Evolutionary conservation across 92 coral and sea anemone species (phyloP), one percentile per base, ranked within the genome.

Genomic region (Metridium senile): DNA sequence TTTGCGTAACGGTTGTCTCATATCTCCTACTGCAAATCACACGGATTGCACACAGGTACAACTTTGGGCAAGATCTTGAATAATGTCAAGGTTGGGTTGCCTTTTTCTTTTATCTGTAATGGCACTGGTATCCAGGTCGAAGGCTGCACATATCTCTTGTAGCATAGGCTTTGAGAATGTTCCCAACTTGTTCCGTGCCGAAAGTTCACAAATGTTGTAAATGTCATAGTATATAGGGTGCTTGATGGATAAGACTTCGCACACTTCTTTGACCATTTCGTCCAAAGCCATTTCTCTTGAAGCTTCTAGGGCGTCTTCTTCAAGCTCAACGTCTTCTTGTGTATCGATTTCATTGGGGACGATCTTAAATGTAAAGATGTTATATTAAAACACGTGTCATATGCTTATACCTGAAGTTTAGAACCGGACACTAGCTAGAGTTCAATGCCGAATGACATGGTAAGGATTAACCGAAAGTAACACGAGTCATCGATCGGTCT

Each of bases 141-240:
- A 39, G 28, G 35, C 20, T 10, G 20, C 20, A n/a, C 81, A 75
- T 19, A 63, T 34, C 9, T 75, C 81, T 68, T 75, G 26, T 7
- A 75, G 54, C 25, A 75, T 32, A 9, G 17, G 11, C 27, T 58
- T 65, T 21, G 81, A 75, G 20, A 46, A 58, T 31, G 13, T 62
- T 4, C 23, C 65, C 71, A 80, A 46, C 70, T 80, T 72, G 9
- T 33, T 28, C 43, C 34, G 47, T 34, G 62, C 22, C n/a, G 39
- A 63, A 53, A 39, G 25, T 28, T 80, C 85, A 39, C 79, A 71
- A 43, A 80, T 26, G 76, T 80, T 62, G 28, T 80, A 62, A 25
- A 52, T 53, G 45, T 80, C 85, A 70, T 80, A 72, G 45, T 51
- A 43, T 35, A 80, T 45, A 21, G 85, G 85, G 49, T 80, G 79